These are phyloP conservation scores for Melanerpes formicivorus DNA, from an alignment of 2,113 vertebrate genomes.

Conservation along the genomic window DNA sequence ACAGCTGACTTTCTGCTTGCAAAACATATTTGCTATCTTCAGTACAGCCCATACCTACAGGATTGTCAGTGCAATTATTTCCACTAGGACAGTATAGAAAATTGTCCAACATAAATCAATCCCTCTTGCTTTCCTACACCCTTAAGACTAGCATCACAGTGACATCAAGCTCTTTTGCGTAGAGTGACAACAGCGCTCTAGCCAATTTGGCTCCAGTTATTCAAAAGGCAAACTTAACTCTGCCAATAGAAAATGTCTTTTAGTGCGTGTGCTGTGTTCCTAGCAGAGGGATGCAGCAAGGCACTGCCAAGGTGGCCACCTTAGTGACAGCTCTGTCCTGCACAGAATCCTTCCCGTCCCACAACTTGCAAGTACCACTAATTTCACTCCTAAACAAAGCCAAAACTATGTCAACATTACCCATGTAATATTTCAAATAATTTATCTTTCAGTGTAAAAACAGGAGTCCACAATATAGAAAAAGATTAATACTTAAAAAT, in stretches of 20 bases:
- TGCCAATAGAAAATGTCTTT: not conserved
- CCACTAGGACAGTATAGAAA: not conserved
- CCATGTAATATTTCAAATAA: not conserved
- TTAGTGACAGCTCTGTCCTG: no score
- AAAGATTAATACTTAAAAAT: not conserved
- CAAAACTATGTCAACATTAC: not conserved
- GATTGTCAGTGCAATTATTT: not conserved
- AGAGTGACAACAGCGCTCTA: not conserved
- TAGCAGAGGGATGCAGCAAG: not conserved
- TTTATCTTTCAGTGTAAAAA: not conserved
- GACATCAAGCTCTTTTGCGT: not conserved
- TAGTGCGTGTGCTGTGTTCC: fast-evolving
- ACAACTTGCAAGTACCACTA: not conserved
- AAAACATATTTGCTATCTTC: not conserved
- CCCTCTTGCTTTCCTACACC: not conserved
- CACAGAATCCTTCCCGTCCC: not conserved
- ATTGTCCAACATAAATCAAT: not conserved
- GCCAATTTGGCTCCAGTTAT: not conserved
- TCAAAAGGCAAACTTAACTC: not conserved
- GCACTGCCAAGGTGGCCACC: not conserved
- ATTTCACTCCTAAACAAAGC: not conserved
- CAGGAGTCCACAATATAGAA: not conserved
- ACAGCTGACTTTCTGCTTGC: not conserved
- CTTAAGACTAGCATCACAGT: not conserved
- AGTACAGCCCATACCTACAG: not conserved